Evolutionary conservation across 2,888 invertebrate species (phyloP).

Genomic region (Philereme vetulata): DNA sequence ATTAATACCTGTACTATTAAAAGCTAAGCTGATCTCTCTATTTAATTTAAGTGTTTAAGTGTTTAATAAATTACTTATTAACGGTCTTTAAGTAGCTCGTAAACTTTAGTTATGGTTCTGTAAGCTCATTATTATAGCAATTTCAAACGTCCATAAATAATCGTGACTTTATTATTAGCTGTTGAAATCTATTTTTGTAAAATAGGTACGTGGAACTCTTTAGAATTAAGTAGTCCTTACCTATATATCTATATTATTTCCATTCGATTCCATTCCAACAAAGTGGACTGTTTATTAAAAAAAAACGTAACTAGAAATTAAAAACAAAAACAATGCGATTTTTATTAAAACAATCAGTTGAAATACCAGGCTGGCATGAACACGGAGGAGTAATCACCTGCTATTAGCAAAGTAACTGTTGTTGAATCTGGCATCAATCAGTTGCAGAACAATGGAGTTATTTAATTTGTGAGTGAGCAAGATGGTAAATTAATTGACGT

Average conservation of each 20-base stretch:
- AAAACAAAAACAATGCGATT: constrained; percentile 29
- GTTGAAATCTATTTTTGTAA: constrained; percentile 3
- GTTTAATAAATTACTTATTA: no score
- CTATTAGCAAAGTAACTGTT: constrained; percentile 34
- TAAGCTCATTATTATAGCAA: neutral
- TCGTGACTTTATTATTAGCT: constrained; percentile 1
- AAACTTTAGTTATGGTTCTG: constrained; percentile 1
- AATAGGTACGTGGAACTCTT: no score
- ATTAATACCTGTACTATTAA: no score
- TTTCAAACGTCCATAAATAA: constrained; percentile 6
- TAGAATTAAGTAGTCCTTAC: no score
- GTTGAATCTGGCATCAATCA: constrained; percentile 36
- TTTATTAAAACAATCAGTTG: constrained; percentile 35
- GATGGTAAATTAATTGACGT: neutral
- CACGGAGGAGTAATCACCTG: constrained; percentile 33
- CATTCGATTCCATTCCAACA: no score
- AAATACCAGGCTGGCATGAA: constrained; percentile 40
- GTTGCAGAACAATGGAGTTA: constrained; percentile 30
- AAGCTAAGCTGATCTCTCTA: no score
- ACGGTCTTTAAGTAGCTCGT: constrained; percentile 1
- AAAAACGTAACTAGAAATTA: no score
- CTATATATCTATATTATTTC: no score
- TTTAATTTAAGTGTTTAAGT: no score
- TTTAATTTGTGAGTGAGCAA: constrained; percentile 20
- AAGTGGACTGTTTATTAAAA: no score